Conservation (phyloP, 1,140 invertebrate genomes). For the Wiebesia pumilae region DNA sequence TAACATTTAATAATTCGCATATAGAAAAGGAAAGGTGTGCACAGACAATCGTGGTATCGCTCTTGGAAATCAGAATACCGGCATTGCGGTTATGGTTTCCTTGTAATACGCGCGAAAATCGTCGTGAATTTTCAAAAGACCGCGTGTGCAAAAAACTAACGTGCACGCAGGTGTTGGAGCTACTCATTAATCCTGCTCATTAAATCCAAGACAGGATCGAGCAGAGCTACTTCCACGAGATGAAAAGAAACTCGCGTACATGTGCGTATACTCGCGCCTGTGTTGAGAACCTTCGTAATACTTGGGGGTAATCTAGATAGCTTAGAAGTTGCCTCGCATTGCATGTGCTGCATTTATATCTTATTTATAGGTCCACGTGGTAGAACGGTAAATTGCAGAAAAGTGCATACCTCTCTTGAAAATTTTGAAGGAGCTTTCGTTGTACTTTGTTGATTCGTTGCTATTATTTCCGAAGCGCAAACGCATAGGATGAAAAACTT, state of each 20-base stretch:
- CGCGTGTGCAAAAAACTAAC: neutral
- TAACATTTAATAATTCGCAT: slow-evolving; percentile 31
- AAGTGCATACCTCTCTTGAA: neutral
- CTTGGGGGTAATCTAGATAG: slow-evolving; percentile 18
- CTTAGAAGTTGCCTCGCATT: neutral
- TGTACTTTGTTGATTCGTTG: neutral
- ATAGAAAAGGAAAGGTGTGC: slow-evolving; percentile 13
- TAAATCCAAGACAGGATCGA: neutral
- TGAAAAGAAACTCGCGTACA: neutral
- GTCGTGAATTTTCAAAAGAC: slow-evolving; percentile 17
- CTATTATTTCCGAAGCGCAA: neutral
- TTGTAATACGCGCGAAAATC: slow-evolving; percentile 33
- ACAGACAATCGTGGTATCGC: neutral
- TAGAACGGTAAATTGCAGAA: neutral
- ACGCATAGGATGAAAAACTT: too few species aligned
- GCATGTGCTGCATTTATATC: neutral
- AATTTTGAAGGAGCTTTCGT: neutral
- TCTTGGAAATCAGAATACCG: slow-evolving; percentile 3
- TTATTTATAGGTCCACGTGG: neutral
- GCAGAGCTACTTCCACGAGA: too few species aligned
- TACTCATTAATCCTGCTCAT: slow-evolving; percentile 33
- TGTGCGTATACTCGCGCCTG: too few species aligned
- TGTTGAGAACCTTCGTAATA: neutral
- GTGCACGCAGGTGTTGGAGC: neutral
- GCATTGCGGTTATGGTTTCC: neutral